Conservation (phyloP, 2,888 invertebrate species). For the Aspidapion aeneum region DNA sequence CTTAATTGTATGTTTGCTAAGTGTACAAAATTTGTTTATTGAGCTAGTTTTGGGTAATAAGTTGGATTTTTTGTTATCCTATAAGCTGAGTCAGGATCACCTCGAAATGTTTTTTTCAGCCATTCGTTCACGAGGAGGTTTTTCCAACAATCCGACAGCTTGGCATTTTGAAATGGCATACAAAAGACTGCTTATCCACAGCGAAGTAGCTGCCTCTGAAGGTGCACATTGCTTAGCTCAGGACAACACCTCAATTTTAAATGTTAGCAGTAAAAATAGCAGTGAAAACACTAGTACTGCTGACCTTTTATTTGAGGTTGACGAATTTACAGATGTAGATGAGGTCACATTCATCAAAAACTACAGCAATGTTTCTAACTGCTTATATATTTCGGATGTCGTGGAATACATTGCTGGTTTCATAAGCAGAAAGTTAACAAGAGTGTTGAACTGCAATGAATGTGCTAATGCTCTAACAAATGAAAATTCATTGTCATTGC, state of each 20-base stretch:
- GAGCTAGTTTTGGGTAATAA: constrained; percentile 1
- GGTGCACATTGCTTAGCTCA: constrained; percentile 17
- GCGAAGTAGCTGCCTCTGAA: constrained; percentile 15
- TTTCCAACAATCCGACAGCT: constrained; percentile 25
- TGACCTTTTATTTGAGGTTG: background rate
- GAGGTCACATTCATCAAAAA: background rate
- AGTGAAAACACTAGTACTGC: background rate
- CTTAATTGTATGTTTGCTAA: constrained; percentile 9
- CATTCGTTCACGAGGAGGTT: constrained; percentile 22
- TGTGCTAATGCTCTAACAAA: constrained; percentile 3
- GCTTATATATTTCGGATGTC: constrained; percentile 10
- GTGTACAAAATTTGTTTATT: constrained; percentile 2
- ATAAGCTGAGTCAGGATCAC: constrained; percentile 21
- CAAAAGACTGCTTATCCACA: constrained; percentile 15
- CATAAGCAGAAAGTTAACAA: constrained; percentile 11
- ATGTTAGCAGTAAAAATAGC: constrained; percentile 7
- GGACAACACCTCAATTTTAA: constrained; percentile 15
- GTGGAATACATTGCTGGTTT: constrained; percentile 20
- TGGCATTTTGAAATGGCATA: constrained; percentile 23
- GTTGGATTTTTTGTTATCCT: constrained; percentile 11
- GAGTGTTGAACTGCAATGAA: constrained; percentile 14
- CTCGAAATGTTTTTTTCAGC: constrained; percentile 26
- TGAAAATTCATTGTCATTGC: constrained; percentile 1
- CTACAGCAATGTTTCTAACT: constrained; percentile 9
- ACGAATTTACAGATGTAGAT: constrained; percentile 4